phyloP scores from a whole-genome alignment of 35 echinoderm and acorn worm species.

The Lytechinus pictus region DNA sequence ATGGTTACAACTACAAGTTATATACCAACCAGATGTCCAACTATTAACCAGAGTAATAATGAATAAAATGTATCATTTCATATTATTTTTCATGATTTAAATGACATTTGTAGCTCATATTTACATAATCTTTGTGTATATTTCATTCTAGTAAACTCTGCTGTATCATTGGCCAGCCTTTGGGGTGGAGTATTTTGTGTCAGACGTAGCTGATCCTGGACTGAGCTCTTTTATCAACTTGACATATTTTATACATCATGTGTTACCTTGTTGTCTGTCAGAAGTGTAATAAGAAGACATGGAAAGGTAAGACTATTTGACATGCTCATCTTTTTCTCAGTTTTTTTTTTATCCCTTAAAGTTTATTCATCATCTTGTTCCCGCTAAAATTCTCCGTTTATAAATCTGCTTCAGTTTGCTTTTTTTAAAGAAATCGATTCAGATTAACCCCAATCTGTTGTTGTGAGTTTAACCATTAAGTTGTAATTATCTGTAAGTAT shows the following conservation, averaged over 20 bases:
- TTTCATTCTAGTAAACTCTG: not conserved
- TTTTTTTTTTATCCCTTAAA: not conserved
- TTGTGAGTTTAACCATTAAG: too few species aligned
- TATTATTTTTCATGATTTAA: too few species aligned
- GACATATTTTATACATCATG: not conserved
- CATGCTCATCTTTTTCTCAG: not conserved
- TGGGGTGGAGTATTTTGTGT: not conserved
- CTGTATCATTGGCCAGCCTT: not conserved
- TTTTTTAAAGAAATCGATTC: not conserved
- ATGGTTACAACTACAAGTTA: too few species aligned
- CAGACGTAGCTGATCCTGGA: not conserved
- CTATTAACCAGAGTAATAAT: too few species aligned
- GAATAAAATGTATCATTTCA: too few species aligned
- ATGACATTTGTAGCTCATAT: too few species aligned
- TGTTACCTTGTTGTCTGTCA: conserved; percentile 33
- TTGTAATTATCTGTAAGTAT: not conserved
- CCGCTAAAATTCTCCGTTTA: not conserved
- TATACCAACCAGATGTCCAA: too few species aligned
- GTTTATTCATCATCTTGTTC: not conserved
- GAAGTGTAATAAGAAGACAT: conserved; percentile 46
- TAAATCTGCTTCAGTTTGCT: not conserved
- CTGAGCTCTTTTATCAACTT: not conserved
- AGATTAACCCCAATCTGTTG: too few species aligned
- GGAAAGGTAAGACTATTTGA: conserved; percentile 25
- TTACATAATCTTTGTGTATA: not conserved